These are phyloP conservation scores for Aphelenchoides fujianensis DNA, from an alignment of 1,140 invertebrate species.

Conservation along the genomic window DNA sequence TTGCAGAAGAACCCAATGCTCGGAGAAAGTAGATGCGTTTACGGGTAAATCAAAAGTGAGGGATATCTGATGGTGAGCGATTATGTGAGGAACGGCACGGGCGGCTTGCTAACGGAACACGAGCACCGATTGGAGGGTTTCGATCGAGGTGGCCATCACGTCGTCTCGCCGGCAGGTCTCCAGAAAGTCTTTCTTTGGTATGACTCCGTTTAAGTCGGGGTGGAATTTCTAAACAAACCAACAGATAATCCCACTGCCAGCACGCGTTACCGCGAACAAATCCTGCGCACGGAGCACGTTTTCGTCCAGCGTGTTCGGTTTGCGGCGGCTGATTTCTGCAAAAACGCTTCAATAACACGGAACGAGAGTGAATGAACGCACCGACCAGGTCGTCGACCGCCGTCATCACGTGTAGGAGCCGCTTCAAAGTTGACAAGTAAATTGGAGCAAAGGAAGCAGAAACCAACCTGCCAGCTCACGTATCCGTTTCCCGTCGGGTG, in stretches of 20 bases:
- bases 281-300: conserved; percentile 9
- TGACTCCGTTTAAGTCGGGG: conserved; percentile 11
- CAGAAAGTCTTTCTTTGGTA: conserved; percentile 7
- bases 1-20: not conserved
- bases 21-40: no score
- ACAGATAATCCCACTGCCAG: not conserved
- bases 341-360: no score
- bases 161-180: conserved; percentile 7
- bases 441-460: no score
- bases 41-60: not conserved
- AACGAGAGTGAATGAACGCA: no score
- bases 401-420: conserved; percentile 32
- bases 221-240: conserved; percentile 17
- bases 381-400: conserved; percentile 33
- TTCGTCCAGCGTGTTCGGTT: not conserved
- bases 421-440: no score
- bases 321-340: not conserved
- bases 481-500: conserved; percentile 27
- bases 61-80: no score
- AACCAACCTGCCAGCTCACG: conserved; percentile 29
- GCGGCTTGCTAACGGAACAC: not conserved
- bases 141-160: not conserved
- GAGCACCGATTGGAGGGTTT: not conserved
- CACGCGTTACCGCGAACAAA: not conserved
- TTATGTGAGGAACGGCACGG: no score